Evolutionary conservation across 1,140 invertebrate species (phyloP).

Genomic region (Cardiocondyla obscurior): DNA sequence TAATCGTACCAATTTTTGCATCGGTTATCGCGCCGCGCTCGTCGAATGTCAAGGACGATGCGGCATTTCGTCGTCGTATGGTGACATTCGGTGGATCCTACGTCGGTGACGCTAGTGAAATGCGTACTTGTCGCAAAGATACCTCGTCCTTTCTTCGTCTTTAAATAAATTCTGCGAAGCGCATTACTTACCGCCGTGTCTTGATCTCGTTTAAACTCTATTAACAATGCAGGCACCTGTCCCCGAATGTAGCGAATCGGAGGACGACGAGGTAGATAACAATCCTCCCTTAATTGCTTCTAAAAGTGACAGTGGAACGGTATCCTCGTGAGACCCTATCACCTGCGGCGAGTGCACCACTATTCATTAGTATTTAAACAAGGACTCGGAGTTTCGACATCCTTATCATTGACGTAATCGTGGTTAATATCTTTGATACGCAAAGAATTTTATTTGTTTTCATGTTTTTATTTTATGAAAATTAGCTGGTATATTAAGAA

Average conservation of each 20-base stretch:
- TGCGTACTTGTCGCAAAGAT: not conserved
- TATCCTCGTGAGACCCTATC: slow-evolving; percentile 25
- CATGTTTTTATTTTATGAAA: not conserved
- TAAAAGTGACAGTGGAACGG: not conserved
- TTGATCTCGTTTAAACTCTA: not conserved
- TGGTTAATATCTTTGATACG: not conserved
- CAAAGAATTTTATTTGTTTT: not conserved
- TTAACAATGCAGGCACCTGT: slow-evolving; percentile 13
- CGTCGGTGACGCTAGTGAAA: not conserved
- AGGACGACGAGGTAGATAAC: slow-evolving; percentile 51
- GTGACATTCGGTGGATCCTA: slow-evolving; percentile 19
- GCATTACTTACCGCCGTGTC: not conserved
- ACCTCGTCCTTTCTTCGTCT: not conserved
- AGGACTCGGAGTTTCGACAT: not conserved
- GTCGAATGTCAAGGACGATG: slow-evolving; percentile 66
- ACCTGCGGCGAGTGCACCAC: not conserved
- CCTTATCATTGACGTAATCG: not conserved
- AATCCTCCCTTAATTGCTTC: not conserved
- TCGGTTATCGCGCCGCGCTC: not conserved
- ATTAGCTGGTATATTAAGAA: not conserved
- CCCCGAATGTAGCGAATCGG: slow-evolving; percentile 21
- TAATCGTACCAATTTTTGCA: not conserved
- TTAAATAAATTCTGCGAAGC: not conserved
- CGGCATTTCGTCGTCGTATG: slow-evolving; percentile 18
- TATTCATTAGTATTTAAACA: not conserved